These are phyloP conservation scores for Pterostichus madidus DNA, from an alignment of 2,888 invertebrate genomes.

Conservation along the genomic window DNA sequence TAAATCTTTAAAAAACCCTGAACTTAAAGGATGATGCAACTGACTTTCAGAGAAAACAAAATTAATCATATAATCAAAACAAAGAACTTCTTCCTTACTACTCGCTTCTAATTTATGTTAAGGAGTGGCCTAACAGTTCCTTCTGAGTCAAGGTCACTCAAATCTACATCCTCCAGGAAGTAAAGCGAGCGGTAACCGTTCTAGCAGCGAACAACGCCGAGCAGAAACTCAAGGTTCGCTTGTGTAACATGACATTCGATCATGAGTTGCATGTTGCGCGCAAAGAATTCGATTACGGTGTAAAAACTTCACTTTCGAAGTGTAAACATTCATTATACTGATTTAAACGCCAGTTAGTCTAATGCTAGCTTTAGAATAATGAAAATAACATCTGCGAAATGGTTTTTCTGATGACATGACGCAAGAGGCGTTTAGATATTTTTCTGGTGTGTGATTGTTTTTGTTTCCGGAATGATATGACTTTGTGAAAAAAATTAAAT, in stretches of 20 bases:
- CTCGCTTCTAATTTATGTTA: not conserved
- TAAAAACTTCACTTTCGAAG: constrained; percentile 53
- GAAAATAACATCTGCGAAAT: constrained; percentile 47
- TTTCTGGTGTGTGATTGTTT: constrained; percentile 30
- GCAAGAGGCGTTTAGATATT: constrained; percentile 38
- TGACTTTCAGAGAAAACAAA: not conserved
- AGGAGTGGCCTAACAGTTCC: constrained; percentile 55
- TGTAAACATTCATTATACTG: constrained; percentile 50
- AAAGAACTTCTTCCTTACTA: constrained; percentile 24
- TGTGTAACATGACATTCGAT: constrained; percentile 62
- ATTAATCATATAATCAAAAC: constrained; percentile 28
- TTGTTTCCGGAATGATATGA: constrained; percentile 22
- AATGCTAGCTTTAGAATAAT: constrained; percentile 36
- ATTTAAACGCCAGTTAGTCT: constrained; percentile 19
- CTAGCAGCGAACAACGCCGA: constrained; percentile 15
- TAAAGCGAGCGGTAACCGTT: constrained; percentile 39
- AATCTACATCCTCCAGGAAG: constrained; percentile 55
- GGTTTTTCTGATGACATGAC: constrained; percentile 44
- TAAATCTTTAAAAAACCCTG: constrained; percentile 9
- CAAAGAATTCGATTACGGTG: constrained; percentile 50
- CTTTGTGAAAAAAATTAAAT: constrained; percentile 6
- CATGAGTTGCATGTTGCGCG: constrained; percentile 57
- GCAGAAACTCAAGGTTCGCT: constrained; percentile 51
- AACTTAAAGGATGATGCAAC: constrained; percentile 37
- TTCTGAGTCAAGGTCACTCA: constrained; percentile 55